These are phyloP conservation scores for Ficedula albicollis DNA, from an alignment of 2,797 vertebrate species.

Conservation along the genomic window DNA sequence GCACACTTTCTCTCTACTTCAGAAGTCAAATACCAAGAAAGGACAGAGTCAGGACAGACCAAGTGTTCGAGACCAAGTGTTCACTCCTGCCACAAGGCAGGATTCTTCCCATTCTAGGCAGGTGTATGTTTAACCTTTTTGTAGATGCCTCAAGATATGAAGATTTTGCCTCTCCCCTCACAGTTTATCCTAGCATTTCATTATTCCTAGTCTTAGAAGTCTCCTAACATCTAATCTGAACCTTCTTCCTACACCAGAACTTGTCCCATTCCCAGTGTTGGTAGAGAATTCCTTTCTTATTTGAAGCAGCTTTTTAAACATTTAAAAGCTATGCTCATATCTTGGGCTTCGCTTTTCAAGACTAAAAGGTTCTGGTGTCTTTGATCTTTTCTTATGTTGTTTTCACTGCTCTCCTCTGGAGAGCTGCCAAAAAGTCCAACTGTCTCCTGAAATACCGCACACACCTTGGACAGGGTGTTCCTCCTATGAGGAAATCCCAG, in stretches of 20 bases:
- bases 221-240: neutral
- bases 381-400: slow-evolving; percentile 39
- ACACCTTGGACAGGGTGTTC: neutral
- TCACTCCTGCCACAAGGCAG: neutral
- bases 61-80: neutral
- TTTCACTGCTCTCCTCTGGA: slow-evolving; percentile 13
- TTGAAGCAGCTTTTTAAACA: slow-evolving; percentile 37
- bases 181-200: neutral
- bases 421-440: slow-evolving; percentile 6
- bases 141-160: neutral
- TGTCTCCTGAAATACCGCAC: neutral
- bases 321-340: neutral
- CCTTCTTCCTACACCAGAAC: neutral
- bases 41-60: neutral
- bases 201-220: neutral
- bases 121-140: neutral
- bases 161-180: neutral
- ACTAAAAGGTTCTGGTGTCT: neutral
- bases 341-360: slow-evolving; percentile 15
- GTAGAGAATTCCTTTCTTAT: neutral
- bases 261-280: neutral
- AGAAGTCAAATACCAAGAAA: neutral
- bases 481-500: neutral
- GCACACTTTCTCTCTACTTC: neutral
- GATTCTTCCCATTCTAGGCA: neutral